Conservation (phyloP, 2,888 invertebrate genomes). For the Lysandra bellargus region DNA sequence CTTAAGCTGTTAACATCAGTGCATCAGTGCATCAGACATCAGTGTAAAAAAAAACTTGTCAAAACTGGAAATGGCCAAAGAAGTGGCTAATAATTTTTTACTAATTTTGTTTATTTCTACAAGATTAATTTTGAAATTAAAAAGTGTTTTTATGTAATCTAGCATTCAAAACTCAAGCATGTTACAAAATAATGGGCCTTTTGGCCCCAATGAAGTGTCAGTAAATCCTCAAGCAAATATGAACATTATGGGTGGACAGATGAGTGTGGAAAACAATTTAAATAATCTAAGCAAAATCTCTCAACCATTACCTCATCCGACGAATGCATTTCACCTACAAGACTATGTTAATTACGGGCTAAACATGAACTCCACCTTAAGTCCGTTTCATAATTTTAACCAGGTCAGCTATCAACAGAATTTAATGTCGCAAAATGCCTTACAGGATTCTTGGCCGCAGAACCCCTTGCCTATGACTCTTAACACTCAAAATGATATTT, state of each 20-base stretch:
- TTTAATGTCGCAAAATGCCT: conserved; percentile 48
- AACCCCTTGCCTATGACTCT: conserved; percentile 59
- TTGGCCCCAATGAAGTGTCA: conserved; percentile 61
- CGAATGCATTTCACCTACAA: conserved; percentile 52
- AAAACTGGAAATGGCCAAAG: neutral
- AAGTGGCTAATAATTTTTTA: neutral
- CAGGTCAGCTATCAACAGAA: conserved; percentile 50
- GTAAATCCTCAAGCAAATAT: conserved; percentile 59
- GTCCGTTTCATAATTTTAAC: conserved; percentile 54
- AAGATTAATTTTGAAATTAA: conserved; percentile 36
- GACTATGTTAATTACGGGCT: conserved; percentile 54
- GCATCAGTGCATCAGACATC: no score
- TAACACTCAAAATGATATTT: conserved; percentile 52
- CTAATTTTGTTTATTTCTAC: neutral
- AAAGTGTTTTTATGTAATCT: conserved; percentile 33
- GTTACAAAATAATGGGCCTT: conserved; percentile 69
- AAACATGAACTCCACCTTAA: conserved; percentile 52
- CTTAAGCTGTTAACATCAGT: no score
- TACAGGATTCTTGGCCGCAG: conserved; percentile 52
- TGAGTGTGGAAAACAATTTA: conserved; percentile 56
- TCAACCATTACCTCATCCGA: conserved; percentile 50
- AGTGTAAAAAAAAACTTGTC: neutral
- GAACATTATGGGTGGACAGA: conserved; percentile 52
- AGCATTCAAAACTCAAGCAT: conserved; percentile 48
- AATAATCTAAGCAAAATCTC: conserved; percentile 58